Evolutionary conservation across 2,888 invertebrate species (phyloP).

Genomic region (Allolobophora icterica): DNA sequence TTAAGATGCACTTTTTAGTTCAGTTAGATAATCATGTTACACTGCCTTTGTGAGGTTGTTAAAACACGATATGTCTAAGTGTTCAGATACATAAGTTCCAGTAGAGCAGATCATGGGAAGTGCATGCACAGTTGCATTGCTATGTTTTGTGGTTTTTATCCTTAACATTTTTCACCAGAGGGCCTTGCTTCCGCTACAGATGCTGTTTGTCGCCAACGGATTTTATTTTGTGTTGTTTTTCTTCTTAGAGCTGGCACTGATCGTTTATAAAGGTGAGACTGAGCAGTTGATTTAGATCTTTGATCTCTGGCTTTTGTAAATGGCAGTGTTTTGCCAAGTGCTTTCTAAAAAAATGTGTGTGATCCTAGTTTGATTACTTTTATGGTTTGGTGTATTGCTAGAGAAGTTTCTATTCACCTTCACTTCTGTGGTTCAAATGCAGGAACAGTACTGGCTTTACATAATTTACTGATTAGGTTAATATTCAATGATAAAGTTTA

Average conservation of each 20-base stretch:
- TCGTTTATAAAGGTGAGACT: conserved; percentile 56
- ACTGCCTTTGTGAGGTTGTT: no score
- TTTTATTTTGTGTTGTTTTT: conserved; percentile 65
- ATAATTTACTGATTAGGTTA: no score
- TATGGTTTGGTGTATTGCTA: neutral
- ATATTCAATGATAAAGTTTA: no score
- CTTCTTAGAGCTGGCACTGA: conserved; percentile 56
- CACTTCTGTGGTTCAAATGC: no score
- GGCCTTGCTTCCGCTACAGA: conserved; percentile 60
- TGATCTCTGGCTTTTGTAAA: neutral
- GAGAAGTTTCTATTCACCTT: no score
- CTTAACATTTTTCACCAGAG: conserved; percentile 13
- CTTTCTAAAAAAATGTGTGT: neutral
- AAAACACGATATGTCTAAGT: no score
- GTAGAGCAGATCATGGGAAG: neutral
- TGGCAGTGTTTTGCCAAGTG: neutral
- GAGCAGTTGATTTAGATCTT: neutral
- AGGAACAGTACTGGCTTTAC: no score
- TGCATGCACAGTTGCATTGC: neutral
- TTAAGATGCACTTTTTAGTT: no score
- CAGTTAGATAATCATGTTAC: no score
- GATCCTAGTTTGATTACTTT: neutral
- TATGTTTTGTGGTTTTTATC: neutral
- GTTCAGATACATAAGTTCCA: no score
- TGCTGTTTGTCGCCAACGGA: conserved; percentile 63